phyloP scores from a whole-genome alignment of 2,113 vertebrate species.

The Actenoides lindsayi region DNA sequence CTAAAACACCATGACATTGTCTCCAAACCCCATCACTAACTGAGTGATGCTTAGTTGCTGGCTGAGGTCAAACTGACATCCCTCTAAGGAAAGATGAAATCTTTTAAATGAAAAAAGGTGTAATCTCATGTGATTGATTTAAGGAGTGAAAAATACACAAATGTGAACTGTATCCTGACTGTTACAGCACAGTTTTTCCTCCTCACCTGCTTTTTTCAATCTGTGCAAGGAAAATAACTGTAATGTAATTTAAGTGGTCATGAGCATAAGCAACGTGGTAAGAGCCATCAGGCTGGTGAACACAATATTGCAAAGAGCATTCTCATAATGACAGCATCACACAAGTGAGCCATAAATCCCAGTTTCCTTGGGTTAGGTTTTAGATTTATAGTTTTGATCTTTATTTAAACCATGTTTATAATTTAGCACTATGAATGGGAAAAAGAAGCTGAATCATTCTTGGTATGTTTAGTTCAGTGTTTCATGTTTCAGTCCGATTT shows the following conservation, averaged over 20 bases:
- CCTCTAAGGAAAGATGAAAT: background rate
- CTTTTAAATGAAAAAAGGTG: background rate
- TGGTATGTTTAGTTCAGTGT: background rate
- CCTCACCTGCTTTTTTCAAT: background rate
- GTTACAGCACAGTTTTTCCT: background rate
- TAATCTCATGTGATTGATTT: background rate
- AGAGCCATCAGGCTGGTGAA: background rate
- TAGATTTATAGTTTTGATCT: background rate
- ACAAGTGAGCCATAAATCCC: background rate
- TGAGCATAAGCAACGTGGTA: background rate
- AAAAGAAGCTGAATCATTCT: background rate
- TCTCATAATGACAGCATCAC: background rate
- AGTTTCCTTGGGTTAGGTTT: background rate
- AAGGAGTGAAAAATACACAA: background rate
- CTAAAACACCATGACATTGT: background rate
- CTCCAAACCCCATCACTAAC: background rate
- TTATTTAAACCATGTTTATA: background rate
- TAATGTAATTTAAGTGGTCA: background rate
- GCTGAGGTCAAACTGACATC: background rate
- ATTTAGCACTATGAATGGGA: background rate
- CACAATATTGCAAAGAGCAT: background rate
- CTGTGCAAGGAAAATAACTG: background rate
- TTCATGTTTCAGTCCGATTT: background rate
- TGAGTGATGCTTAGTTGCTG: background rate
- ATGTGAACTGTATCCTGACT: background rate